Evolutionary conservation across 2,797 vertebrate genomes (phyloP).

Genomic region (Benthosema pterotum): DNA sequence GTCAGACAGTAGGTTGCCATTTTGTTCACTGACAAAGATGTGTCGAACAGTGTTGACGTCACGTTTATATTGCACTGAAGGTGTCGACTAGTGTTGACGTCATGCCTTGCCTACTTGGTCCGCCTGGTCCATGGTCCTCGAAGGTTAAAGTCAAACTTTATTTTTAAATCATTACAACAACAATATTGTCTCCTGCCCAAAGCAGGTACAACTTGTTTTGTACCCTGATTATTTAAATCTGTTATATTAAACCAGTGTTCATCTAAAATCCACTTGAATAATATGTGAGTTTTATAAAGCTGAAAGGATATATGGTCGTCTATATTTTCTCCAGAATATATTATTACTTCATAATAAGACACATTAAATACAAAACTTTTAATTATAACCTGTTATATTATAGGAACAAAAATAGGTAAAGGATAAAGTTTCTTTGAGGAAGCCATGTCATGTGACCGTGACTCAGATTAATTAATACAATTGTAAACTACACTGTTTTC

Average conservation of each 20-base stretch:
- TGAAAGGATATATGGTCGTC: constrained; percentile 12
- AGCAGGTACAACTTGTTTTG: no score
- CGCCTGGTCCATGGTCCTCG: not conserved
- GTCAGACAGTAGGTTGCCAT: constrained; percentile 95
- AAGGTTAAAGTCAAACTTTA: no score
- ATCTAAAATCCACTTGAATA: no score
- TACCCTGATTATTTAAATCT: no score
- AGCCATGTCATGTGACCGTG: no score
- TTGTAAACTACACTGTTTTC: no score
- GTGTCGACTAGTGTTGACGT: not conserved
- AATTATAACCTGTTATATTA: not conserved
- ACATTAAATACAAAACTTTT: not conserved
- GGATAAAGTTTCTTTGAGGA: not conserved
- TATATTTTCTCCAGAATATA: not conserved
- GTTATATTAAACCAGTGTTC: no score
- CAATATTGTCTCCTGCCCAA: no score
- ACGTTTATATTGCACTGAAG: not conserved
- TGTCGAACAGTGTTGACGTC: constrained; percentile 84
- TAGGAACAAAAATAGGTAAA: constrained; percentile 1
- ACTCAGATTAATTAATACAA: no score
- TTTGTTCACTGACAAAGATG: constrained; percentile 99
- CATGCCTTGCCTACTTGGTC: no score
- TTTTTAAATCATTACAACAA: no score
- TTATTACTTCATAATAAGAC: not conserved
- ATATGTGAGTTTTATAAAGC: constrained; percentile 2